phyloP scores from a whole-genome alignment of 2,888 invertebrate genomes.

The Lingula anatina region DNA sequence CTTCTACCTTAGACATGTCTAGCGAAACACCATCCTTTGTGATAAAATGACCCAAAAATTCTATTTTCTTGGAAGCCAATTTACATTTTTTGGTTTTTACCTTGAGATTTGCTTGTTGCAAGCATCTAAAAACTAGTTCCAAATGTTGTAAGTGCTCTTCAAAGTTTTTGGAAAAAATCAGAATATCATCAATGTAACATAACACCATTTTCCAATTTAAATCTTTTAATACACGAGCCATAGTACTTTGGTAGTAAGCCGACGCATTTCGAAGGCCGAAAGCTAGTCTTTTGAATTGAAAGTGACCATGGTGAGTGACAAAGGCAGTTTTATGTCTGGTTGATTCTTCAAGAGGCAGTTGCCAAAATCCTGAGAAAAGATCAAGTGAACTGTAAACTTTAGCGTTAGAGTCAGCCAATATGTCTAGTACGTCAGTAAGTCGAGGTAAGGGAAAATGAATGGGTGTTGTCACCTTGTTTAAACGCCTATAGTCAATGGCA shows the following conservation, averaged over 20 bases:
- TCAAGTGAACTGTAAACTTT: constrained; percentile 12
- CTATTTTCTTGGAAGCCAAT: background rate
- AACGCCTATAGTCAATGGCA: constrained; percentile 14
- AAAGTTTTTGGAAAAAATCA: constrained; percentile 1
- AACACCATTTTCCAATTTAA: constrained; percentile 4
- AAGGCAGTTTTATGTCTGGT: constrained; percentile 16
- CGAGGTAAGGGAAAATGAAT: constrained; percentile 17
- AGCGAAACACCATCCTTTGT: background rate
- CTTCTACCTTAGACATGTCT: constrained; percentile 1
- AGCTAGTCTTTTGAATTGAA: background rate
- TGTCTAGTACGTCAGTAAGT: constrained; percentile 13
- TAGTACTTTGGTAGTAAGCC: background rate
- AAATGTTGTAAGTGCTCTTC: constrained; percentile 1
- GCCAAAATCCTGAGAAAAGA: constrained; percentile 9
- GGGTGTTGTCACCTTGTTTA: constrained; percentile 15
- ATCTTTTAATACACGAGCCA: background rate
- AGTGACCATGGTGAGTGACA: too few relatives aligned
- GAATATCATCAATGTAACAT: constrained; percentile 7
- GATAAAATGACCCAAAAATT: constrained; percentile 1
- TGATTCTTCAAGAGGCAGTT: constrained; percentile 4
- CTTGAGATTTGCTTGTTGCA: background rate
- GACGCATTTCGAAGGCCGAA: background rate
- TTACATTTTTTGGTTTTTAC: constrained; percentile 2
- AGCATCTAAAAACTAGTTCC: background rate
- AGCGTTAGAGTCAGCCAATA: constrained; percentile 9